phyloP scores from a whole-genome alignment of 2,797 vertebrate genomes.

The Gymnocypris eckloni region DNA sequence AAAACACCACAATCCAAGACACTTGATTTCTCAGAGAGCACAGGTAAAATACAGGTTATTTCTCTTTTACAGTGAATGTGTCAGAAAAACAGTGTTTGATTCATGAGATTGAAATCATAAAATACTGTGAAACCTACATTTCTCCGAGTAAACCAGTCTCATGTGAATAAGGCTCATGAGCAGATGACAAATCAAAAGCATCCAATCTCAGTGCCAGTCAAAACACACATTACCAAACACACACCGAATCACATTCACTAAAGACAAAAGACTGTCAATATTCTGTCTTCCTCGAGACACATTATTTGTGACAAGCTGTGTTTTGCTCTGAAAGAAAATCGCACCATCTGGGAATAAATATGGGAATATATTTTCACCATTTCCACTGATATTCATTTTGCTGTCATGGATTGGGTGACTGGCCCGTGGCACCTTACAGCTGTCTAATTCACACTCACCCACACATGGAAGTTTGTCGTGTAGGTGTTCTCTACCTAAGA shows the following conservation, averaged over 20 bases:
- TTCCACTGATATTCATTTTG: constrained; percentile 17
- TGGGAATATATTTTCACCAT: constrained; percentile 13
- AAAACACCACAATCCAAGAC: neutral
- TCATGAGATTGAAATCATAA: neutral
- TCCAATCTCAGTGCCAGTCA: neutral
- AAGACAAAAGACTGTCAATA: constrained; percentile 1
- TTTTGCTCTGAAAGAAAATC: constrained; percentile 4
- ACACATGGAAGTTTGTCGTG: neutral
- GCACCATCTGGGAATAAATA: constrained; percentile 25
- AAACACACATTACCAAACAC: constrained; percentile 7
- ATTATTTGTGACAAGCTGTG: constrained; percentile 21
- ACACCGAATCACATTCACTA: neutral
- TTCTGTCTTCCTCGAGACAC: neutral
- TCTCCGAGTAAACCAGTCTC: neutral
- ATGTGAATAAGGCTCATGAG: neutral
- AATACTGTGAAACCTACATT: neutral
- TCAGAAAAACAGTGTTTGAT: neutral
- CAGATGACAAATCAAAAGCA: neutral
- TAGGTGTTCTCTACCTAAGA: constrained; percentile 33
- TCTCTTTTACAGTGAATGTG: neutral
- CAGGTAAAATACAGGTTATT: neutral
- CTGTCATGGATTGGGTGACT: constrained; percentile 13
- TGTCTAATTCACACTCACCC: constrained; percentile 16
- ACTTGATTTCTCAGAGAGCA: neutral
- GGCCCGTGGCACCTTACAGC: constrained; percentile 3